Evolutionary conservation across 2,797 vertebrate species (phyloP).

Genomic region (Lepilemur ruficaudatus): DNA sequence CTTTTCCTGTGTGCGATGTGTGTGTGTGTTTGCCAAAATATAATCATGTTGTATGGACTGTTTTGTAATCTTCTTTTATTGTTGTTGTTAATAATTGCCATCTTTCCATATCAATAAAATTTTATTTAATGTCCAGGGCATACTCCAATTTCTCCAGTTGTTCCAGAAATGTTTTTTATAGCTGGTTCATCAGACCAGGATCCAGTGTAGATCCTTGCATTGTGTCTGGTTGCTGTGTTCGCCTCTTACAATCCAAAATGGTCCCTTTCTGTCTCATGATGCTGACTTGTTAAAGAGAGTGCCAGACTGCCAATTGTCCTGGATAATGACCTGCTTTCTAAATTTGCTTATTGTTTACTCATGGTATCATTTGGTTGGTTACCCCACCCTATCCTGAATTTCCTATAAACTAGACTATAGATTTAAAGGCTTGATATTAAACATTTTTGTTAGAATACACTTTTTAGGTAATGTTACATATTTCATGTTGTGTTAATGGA

Average conservation of each 20-base stretch:
- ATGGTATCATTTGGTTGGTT: slow-evolving; percentile 25
- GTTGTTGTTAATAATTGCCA: slow-evolving; percentile 46
- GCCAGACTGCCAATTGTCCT: neutral
- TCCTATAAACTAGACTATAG: neutral
- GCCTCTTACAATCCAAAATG: neutral
- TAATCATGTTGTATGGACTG: neutral
- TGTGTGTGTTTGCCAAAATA: neutral
- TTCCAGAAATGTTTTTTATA: slow-evolving; percentile 40
- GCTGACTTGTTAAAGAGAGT: slow-evolving; percentile 3
- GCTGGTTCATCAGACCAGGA: slow-evolving; percentile 3
- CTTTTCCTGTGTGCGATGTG: neutral
- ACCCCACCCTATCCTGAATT: neutral
- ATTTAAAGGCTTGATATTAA: slow-evolving; percentile 26
- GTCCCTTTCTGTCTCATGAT: neutral
- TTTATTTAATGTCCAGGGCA: slow-evolving; percentile 17
- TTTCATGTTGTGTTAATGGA: neutral
- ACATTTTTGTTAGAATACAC: slow-evolving; percentile 22
- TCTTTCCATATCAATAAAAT: slow-evolving; percentile 60
- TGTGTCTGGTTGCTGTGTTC: neutral
- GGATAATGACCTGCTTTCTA: neutral
- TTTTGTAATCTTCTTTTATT: slow-evolving; percentile 48
- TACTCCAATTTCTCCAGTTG: slow-evolving; percentile 20
- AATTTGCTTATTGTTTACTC: neutral
- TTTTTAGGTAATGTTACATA: neutral
- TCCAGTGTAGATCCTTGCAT: neutral